Base-by-base conservation (phyloP, 2,797 vertebrate species). In the Lithobates pipiens region DNA sequence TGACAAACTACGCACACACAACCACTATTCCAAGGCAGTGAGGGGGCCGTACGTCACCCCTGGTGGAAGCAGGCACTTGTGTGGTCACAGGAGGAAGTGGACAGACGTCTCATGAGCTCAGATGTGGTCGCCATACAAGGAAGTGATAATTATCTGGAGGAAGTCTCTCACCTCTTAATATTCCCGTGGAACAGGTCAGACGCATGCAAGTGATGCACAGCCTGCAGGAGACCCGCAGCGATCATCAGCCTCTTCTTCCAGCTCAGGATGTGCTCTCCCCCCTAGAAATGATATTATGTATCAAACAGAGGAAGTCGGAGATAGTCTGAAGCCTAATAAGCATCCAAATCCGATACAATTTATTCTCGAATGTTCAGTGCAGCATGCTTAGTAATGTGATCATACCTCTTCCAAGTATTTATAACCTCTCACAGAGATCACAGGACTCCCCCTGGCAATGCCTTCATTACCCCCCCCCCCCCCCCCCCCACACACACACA, bases 101-200 rank as follows among this genome's bases (percentile, higher is more conserved):
- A 46, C 10, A 3, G 9, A 57, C 25, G 13, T n/a, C 1, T 44
- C 32, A 6, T 0, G 13, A 18, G 74, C 25, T 46, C 44, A 13
- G 44, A 8, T 23, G 46, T 25, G 36, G 25, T 0, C n/a, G 16
- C 0, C 16, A 11, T 0, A 16, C 5, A 9, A 23, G n/a, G 16
- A 50, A 16, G 25, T 15, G 44, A 50, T 21, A n/a, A 42, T 54
- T 5, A 21, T 36, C 2, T 10, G 10, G 3, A n/a, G 69, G 32
- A 71, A 71, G 69, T 18, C 16, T 54, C 11, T 34, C 67, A 95
- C 95, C 95, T 95, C 89, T 93, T 96, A 77, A 96, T 76, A 29
- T 96, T 96, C 11, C 95, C 88, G 16, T 96, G 95, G 82, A 94
- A 89, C 85, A 95, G 92, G 57, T 89, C 92, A 67, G 86, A 88